Evolutionary conservation across 2,797 vertebrate genomes (phyloP).

Genomic region (Micromesistius poutassou): DNA sequence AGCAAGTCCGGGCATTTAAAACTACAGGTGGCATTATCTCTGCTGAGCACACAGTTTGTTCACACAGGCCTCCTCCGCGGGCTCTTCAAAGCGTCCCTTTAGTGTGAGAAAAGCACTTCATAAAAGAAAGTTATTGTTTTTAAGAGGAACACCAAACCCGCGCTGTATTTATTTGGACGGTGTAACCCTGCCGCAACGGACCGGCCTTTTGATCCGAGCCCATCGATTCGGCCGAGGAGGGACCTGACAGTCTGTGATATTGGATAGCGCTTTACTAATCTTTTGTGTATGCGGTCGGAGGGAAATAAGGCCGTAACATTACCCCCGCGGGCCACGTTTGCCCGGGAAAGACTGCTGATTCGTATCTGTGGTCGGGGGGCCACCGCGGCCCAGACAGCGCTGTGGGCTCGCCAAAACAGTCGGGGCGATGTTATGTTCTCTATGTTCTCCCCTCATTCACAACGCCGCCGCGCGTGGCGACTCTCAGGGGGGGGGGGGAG

Average conservation of each 20-base stretch:
- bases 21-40: too few species aligned
- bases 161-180: slow-evolving; percentile 57
- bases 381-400: slow-evolving; percentile 54
- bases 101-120: too few species aligned
- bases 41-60: too few species aligned
- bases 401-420: slow-evolving; percentile 68
- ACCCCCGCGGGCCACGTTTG: slow-evolving; percentile 61
- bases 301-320: slow-evolving; percentile 68
- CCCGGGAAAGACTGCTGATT: slow-evolving; percentile 70
- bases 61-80: too few species aligned
- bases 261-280: slow-evolving; percentile 73
- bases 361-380: slow-evolving; percentile 64
- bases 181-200: slow-evolving; percentile 62
- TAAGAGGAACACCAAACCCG: slow-evolving; percentile 12
- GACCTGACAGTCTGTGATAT: slow-evolving; percentile 71
- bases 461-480: slow-evolving; percentile 56
- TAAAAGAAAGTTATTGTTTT: background rate
- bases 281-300: slow-evolving; percentile 70
- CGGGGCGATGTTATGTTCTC: too few species aligned
- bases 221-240: slow-evolving; percentile 61
- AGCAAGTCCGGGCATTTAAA: too few species aligned
- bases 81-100: too few species aligned
- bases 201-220: slow-evolving; percentile 59
- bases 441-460: slow-evolving; percentile 51
- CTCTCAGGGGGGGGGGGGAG: slow-evolving; percentile 36